Evolutionary conservation across 2,113 vertebrate genomes (phyloP), one percentile per base, ranked within the genome.

Genomic region (Esox niger): DNA sequence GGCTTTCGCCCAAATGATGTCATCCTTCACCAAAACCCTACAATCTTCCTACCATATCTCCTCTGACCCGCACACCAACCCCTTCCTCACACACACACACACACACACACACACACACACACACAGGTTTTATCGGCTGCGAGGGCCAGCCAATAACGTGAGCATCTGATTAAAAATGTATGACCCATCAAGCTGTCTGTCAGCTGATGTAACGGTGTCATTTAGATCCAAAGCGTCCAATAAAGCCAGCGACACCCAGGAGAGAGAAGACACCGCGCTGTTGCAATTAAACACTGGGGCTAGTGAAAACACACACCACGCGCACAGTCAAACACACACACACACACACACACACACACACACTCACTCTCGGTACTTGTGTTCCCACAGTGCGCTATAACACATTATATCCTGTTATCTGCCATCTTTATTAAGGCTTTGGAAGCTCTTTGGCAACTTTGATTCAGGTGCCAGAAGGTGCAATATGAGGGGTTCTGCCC

Each of bases 151-250:
- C 60, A 64, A 52, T 46, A 70, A 68, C 38, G 26, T n/a, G 31
- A n/a, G n/a, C 27, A 56, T 38, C 66, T 57, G 33, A 80, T 70
- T 80, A 83, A 83, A 76, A 78, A 78, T 71, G 68, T 64, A 78
- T 65, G 64, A 23, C 27, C 68, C 69, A 78, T 82, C 73, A 77
- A 77, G 67, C 62, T 78, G 70, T 75, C 78, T 47, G 43, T 47
- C 25, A 46, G 20, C 43, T 80, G 78, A 80, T 80, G 74, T 74
- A 77, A 71, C 33, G 71, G 30, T 65, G 74, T 76, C 78, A 80
- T 76, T 80, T 80, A 69, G 74, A 71, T 30, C 61, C 31, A 27
- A 27, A 54, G 66, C 35, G 57, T 25, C 64, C 62, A 71, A 71
- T 71, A 76, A 63, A 71, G 69, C 64, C 49, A 3, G 49, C 27